phyloP scores from a whole-genome alignment of 2,888 invertebrate species.

The Diplolepis rosae region DNA sequence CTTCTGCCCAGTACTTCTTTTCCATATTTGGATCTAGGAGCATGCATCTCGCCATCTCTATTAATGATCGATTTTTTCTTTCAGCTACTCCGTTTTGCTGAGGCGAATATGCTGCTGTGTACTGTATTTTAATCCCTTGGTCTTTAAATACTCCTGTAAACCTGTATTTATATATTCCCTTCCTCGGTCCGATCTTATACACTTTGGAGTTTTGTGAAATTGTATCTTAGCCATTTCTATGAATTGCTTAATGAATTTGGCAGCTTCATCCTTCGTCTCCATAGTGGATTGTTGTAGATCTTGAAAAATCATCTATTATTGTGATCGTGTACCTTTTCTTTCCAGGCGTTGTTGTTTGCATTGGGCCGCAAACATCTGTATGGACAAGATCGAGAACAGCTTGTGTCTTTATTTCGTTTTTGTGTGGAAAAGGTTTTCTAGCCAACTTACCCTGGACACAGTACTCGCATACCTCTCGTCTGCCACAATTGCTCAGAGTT shows the following conservation, averaged over 20 bases:
- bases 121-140: constrained; percentile 53
- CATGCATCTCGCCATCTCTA: constrained; percentile 51
- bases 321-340: too few relatives aligned
- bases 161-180: constrained; percentile 53
- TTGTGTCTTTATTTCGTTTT: neutral
- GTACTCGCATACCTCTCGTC: too few relatives aligned
- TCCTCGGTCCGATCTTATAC: constrained; percentile 50
- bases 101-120: constrained; percentile 48
- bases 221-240: constrained; percentile 29
- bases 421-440: neutral
- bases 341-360: too few relatives aligned
- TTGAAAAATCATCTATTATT: constrained; percentile 62
- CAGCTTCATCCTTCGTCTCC: constrained; percentile 34
- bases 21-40: constrained; percentile 45
- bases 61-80: constrained; percentile 50
- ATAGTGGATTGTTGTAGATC: constrained; percentile 45
- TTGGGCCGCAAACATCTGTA: too few relatives aligned
- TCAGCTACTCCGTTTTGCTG: constrained; percentile 54
- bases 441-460: constrained; percentile 51
- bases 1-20: constrained; percentile 53
- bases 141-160: constrained; percentile 42
- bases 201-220: constrained; percentile 33
- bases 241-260: constrained; percentile 28
- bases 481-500: too few relatives aligned
- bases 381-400: neutral